These are phyloP conservation scores for Felis chaus DNA, from an alignment of 2,113 vertebrate species.

Conservation along the genomic window DNA sequence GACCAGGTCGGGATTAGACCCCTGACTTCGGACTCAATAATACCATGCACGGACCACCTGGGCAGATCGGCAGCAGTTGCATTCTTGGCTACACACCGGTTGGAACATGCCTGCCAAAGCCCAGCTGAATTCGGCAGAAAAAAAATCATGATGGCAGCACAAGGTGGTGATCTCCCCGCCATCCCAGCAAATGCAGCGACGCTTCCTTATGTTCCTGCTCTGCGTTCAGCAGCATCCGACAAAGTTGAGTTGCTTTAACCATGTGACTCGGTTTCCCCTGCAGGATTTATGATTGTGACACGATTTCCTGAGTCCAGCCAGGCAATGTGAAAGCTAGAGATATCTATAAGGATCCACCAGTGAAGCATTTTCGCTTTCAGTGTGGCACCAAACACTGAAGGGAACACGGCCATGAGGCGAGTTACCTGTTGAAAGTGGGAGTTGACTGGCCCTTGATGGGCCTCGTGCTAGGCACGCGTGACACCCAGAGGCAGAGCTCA, in stretches of 20 bases:
- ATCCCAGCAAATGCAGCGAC: background rate
- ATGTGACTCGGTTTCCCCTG: background rate
- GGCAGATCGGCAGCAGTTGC: fast-evolving
- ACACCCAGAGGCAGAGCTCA: too few species aligned
- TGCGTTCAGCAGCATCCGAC: fast-evolving
- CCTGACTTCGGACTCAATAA: fast-evolving
- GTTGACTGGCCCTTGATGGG: fast-evolving
- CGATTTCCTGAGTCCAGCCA: too few species aligned
- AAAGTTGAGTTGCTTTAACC: fast-evolving
- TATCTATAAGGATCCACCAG: background rate
- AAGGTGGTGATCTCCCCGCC: fast-evolving
- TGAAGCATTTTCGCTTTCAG: background rate
- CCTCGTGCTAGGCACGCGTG: fast-evolving
- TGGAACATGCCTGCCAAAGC: background rate
- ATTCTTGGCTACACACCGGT: background rate
- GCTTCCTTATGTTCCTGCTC: background rate
- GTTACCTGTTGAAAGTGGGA: background rate
- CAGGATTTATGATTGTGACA: background rate
- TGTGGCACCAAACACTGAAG: background rate
- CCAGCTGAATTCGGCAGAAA: background rate
- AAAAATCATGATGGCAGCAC: background rate
- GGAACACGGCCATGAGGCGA: too few species aligned
- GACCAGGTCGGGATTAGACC: background rate
- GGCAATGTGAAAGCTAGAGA: background rate
- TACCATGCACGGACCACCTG: background rate